A percentile compares a stretch with the other conserved stretches of the same genome.
Evolutionary conservation across 53 echinoderm and acorn worm species (phyloP).

Genomic region (Holothuria leucospilota): DNA sequence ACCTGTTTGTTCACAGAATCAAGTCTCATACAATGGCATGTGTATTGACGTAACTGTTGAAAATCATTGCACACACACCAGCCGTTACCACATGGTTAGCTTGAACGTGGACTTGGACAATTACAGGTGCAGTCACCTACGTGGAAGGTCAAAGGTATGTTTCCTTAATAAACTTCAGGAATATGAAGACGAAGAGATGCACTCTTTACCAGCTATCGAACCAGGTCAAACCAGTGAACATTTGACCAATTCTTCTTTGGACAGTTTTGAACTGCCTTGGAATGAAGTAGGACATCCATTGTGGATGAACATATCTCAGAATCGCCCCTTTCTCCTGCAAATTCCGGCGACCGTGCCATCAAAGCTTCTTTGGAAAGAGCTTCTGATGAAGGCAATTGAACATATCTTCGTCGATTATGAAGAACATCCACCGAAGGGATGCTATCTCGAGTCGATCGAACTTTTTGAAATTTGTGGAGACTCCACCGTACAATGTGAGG

Average conservation of each 20-base stretch:
- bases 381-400: background rate
- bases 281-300: background rate
- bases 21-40: background rate
- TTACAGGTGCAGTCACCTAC: background rate
- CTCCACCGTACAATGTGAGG: background rate
- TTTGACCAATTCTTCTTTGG: too few species aligned
- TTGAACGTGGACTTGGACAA: background rate
- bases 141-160: background rate
- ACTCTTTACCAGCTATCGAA: too few species aligned
- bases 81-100: too few species aligned
- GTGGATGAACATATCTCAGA: background rate
- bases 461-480: background rate
- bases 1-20: background rate
- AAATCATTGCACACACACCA: background rate
- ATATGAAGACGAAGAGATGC: background rate
- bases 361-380: background rate
- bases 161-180: background rate
- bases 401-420: background rate
- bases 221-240: too few species aligned
- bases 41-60: background rate
- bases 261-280: background rate
- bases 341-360: background rate
- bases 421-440: background rate
- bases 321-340: background rate
- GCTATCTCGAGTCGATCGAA: background rate